Evolutionary conservation across 1,140 invertebrate genomes (phyloP).

Genomic region (Euwallacea fornicatus): DNA sequence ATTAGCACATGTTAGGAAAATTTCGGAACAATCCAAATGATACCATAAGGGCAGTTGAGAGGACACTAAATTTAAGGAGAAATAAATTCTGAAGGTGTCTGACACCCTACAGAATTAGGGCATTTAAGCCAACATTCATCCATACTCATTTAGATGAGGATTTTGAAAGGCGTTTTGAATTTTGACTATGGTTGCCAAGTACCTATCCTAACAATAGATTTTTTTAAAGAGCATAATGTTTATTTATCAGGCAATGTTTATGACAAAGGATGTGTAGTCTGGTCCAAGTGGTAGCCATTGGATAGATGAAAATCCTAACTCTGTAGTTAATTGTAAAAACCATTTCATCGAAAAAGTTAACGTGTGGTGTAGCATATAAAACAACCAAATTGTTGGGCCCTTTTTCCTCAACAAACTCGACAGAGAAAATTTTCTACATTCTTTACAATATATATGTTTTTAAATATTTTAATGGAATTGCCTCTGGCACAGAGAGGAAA

Average conservation of each 20-base stretch:
- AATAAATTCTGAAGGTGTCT: background rate
- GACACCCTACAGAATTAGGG: background rate
- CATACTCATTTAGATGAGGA: background rate
- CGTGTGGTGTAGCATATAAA: too few relatives aligned
- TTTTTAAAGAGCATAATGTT: background rate
- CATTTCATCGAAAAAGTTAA: too few relatives aligned
- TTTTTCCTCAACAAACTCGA: too few relatives aligned
- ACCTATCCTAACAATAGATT: background rate
- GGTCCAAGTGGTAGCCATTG: background rate
- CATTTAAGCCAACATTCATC: background rate
- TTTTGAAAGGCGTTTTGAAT: slow-evolving; percentile 10
- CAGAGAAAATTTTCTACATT: too few relatives aligned
- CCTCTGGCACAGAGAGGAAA: too few relatives aligned
- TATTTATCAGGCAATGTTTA: background rate
- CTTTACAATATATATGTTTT: too few relatives aligned
- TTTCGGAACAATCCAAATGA: slow-evolving; percentile 5
- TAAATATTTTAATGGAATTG: too few relatives aligned
- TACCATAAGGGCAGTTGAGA: background rate
- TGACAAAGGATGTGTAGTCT: background rate
- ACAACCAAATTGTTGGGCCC: too few relatives aligned
- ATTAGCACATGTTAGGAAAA: background rate
- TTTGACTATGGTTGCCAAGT: background rate
- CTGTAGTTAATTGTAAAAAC: too few relatives aligned
- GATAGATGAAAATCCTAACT: too few relatives aligned
- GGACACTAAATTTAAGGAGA: slow-evolving; percentile 5